phyloP scores from a whole-genome alignment of 2,888 invertebrate genomes.

The Cheilosia variabilis region DNA sequence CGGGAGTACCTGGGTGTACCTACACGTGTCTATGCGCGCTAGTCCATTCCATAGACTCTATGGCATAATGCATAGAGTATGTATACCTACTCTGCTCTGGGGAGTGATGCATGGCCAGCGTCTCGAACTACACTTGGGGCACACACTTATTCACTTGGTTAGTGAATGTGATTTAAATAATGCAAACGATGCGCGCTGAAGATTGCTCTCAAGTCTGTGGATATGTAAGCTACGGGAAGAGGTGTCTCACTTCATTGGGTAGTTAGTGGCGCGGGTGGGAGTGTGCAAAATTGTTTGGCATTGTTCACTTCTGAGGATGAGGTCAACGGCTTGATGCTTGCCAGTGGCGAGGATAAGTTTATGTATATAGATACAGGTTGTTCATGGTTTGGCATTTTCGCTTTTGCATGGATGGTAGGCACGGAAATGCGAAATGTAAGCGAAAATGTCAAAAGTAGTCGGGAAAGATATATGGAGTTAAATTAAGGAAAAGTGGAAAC shows the following conservation, averaged over 20 bases:
- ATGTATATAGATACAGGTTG: neutral
- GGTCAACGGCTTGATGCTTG: constrained; percentile 11
- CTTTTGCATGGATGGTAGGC: neutral
- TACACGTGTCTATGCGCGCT: neutral
- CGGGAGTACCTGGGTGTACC: too few species aligned
- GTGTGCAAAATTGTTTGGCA: constrained; percentile 14
- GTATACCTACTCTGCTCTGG: too few species aligned
- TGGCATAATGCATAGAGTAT: neutral
- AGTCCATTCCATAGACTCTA: constrained; percentile 3
- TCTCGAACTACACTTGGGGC: constrained; percentile 20
- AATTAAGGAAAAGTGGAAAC: too few species aligned
- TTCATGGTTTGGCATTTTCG: constrained; percentile 14
- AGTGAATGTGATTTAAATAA: constrained; percentile 32
- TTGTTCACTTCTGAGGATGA: constrained; percentile 13
- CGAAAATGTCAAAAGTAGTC: too few species aligned
- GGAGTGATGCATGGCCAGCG: constrained; percentile 32
- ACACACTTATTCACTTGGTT: constrained; percentile 15
- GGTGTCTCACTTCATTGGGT: neutral
- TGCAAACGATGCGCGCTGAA: constrained; percentile 21
- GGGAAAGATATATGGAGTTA: too few species aligned
- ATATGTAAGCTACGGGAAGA: neutral
- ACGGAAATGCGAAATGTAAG: too few species aligned
- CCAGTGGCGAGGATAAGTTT: constrained; percentile 5
- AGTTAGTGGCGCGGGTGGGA: neutral
- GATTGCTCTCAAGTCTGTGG: neutral